Evolutionary conservation across 2,113 vertebrate genomes (phyloP).

Genomic region (Siphamia tubifer): DNA sequence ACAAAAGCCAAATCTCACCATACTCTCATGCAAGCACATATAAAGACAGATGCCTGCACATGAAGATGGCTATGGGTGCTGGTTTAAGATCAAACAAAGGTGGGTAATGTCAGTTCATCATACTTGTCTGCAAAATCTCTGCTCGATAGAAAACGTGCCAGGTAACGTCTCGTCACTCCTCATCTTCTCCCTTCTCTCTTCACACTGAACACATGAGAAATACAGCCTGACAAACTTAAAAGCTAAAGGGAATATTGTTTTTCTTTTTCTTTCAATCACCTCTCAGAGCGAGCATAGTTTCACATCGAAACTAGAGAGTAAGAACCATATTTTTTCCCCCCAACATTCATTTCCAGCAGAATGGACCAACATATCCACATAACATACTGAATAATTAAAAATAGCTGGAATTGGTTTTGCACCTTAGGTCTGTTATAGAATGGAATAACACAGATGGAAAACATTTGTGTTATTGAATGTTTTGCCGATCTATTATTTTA

Average conservation of each 20-base stretch:
- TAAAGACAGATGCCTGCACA: slow-evolving; percentile 1
- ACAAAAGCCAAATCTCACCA: slow-evolving; percentile 31
- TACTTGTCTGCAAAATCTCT: slow-evolving; percentile 33
- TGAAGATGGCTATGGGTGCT: slow-evolving; percentile 31
- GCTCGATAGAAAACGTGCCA: slow-evolving; percentile 11
- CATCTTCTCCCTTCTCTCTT: neutral
- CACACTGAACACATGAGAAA: neutral
- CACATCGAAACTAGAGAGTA: neutral
- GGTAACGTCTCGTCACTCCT: slow-evolving; percentile 1
- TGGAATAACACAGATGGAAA: slow-evolving; percentile 17
- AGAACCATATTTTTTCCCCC: neutral
- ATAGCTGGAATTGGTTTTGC: slow-evolving; percentile 28
- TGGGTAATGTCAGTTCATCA: slow-evolving; percentile 41
- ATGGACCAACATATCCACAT: neutral
- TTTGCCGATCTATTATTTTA: slow-evolving; percentile 4
- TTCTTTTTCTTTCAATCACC: no score
- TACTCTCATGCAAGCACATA: slow-evolving; percentile 12
- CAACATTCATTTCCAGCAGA: neutral
- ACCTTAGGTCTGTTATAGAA: slow-evolving; percentile 25
- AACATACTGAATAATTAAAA: slow-evolving; percentile 56
- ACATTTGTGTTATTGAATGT: slow-evolving; percentile 6
- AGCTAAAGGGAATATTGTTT: no score
- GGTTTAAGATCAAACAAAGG: slow-evolving; percentile 54
- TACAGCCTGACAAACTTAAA: neutral
- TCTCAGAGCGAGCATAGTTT: neutral